These are phyloP conservation scores for Standfussiana lucernea DNA, from an alignment of 2,888 invertebrate species.

Conservation along the genomic window DNA sequence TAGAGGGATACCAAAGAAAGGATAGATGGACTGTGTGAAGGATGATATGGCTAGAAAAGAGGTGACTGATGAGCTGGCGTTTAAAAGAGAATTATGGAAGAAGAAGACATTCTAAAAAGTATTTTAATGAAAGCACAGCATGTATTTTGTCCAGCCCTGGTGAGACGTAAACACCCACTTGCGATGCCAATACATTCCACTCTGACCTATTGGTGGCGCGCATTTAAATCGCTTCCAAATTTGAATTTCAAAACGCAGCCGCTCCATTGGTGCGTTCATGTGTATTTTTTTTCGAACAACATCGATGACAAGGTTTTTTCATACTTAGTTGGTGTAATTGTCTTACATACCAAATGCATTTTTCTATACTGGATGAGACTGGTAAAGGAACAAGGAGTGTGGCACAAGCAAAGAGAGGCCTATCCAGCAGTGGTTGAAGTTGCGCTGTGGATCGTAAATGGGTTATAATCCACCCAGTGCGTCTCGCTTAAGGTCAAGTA, in stretches of 20 bases:
- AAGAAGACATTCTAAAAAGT: background rate
- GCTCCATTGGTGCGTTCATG: slow-evolving; percentile 74
- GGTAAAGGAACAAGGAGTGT: background rate
- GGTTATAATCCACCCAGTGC: background rate
- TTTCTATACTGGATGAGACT: background rate
- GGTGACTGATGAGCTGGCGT: background rate
- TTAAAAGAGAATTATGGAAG: background rate
- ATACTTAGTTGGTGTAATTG: slow-evolving; percentile 28
- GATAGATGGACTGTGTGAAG: background rate
- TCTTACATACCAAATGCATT: slow-evolving; percentile 6
- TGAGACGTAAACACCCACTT: slow-evolving; percentile 70
- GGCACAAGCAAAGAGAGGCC: background rate
- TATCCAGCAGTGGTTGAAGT: no score
- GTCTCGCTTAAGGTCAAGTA: background rate
- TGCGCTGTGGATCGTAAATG: background rate
- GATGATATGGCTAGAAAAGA: background rate
- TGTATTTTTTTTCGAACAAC: slow-evolving; percentile 68
- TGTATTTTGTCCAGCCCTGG: background rate
- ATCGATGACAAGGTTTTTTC: slow-evolving; percentile 73
- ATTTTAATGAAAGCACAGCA: background rate
- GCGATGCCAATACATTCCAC: slow-evolving; percentile 84
- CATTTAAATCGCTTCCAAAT: slow-evolving; percentile 85
- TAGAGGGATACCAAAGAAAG: background rate
- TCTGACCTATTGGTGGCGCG: slow-evolving; percentile 88
- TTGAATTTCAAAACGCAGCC: slow-evolving; percentile 83